phyloP scores from a whole-genome alignment of 1,140 invertebrate genomes.

The Caerostris extrusa region DNA sequence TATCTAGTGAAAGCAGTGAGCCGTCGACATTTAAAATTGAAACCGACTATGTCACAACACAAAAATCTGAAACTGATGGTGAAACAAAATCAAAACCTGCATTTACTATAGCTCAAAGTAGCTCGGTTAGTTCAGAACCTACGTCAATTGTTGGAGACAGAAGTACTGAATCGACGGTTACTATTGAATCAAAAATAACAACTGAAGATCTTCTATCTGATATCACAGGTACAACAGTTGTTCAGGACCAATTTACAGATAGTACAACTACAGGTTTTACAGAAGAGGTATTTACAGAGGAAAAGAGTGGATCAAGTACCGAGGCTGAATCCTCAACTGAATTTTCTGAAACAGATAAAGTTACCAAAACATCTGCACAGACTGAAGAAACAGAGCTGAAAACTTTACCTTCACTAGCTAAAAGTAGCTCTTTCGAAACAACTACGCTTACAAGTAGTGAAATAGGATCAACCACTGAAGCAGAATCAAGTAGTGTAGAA shows the following conservation, averaged over 20 bases:
- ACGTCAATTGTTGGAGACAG: too few relatives aligned
- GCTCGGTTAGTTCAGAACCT: too few relatives aligned
- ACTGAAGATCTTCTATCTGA: conserved; percentile 63
- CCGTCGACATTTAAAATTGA: not conserved
- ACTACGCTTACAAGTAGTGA: not conserved
- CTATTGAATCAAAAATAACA: conserved; percentile 50
- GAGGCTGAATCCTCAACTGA: not conserved
- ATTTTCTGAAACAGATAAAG: conserved; percentile 54
- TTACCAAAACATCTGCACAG: conserved; percentile 25
- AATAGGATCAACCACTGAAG: not conserved
- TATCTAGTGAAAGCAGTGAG: not conserved
- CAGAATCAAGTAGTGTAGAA: not conserved
- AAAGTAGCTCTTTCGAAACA: not conserved
- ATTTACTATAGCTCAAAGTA: conserved; percentile 58
- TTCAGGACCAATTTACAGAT: conserved; percentile 29
- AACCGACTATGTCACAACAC: conserved; percentile 30
- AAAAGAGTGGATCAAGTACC: not conserved
- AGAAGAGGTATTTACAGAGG: not conserved
- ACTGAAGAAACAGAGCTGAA: not conserved
- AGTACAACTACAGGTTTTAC: conserved; percentile 4
- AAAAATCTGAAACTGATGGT: not conserved
- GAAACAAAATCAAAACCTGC: conserved; percentile 1
- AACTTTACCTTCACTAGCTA: not conserved
- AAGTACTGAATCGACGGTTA: conserved; percentile 39
- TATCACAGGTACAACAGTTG: conserved; percentile 13